Evolutionary conservation across 2,113 vertebrate genomes (phyloP).

Genomic region (Probosciger aterrimus): DNA sequence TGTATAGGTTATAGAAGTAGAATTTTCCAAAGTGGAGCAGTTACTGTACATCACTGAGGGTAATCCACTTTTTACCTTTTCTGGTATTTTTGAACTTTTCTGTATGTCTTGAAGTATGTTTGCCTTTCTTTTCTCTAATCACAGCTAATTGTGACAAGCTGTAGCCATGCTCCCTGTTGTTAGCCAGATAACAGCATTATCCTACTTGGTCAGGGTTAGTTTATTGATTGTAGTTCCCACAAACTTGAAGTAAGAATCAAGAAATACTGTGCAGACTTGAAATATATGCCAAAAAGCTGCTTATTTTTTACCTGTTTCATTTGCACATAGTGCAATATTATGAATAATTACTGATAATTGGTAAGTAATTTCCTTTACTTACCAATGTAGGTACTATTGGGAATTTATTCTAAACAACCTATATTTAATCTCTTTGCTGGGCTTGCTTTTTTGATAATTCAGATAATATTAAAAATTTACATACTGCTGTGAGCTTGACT

Average conservation of each 20-base stretch:
- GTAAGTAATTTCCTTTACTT: background rate
- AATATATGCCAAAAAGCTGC: background rate
- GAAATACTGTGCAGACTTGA: background rate
- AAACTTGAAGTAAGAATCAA: conserved; percentile 13
- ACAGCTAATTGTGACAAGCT: background rate
- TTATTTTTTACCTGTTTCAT: background rate
- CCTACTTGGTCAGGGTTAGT: background rate
- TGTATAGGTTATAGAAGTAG: background rate
- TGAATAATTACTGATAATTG: background rate
- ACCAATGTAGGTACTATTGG: background rate
- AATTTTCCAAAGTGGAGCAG: background rate
- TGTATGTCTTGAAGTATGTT: background rate
- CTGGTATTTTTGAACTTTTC: background rate
- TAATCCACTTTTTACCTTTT: background rate
- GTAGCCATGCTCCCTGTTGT: background rate
- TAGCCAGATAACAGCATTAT: conserved; percentile 27
- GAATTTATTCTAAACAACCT: background rate
- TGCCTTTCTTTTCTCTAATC: background rate
- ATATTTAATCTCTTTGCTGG: background rate
- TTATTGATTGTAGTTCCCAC: background rate
- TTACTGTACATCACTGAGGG: background rate
- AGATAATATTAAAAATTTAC: background rate
- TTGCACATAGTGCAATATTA: background rate
- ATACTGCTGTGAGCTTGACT: background rate
- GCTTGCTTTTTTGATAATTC: conserved; percentile 3